Evolutionary conservation across 2,797 vertebrate species (phyloP).

Genomic region (Tapera naevia): DNA sequence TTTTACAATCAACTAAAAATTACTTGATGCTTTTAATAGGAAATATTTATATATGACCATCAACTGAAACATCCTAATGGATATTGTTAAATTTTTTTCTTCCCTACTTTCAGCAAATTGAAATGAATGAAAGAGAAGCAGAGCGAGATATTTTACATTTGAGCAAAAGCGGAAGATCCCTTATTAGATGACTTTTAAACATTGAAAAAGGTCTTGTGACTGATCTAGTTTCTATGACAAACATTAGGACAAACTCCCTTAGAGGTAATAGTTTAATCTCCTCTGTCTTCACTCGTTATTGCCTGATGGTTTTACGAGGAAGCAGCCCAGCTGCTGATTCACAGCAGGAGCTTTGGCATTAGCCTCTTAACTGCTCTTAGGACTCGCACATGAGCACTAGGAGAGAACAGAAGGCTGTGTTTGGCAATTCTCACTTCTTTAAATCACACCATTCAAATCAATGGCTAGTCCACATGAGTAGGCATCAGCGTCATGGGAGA

Average conservation of each 20-base stretch:
- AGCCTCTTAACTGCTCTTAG: not conserved
- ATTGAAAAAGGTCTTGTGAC: not conserved
- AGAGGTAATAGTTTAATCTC: not conserved
- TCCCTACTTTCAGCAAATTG: not conserved
- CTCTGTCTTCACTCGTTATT: not conserved
- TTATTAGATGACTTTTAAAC: not conserved
- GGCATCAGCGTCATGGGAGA: not conserved
- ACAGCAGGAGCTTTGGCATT: not conserved
- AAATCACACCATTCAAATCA: not conserved
- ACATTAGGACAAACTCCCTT: not conserved
- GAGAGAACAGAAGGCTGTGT: not conserved
- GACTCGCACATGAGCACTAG: not conserved
- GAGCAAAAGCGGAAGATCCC: not conserved
- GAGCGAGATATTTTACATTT: not conserved
- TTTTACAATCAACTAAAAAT: not conserved
- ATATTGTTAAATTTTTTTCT: not conserved
- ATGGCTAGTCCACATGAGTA: not conserved
- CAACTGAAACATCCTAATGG: not conserved
- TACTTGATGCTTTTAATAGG: not conserved
- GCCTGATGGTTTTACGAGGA: not conserved
- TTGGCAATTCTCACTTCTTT: not conserved
- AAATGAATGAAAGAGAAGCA: not conserved
- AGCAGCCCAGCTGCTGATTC: not conserved
- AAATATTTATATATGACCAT: not conserved
- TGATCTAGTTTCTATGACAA: conserved; percentile 1